Conservation (phyloP, 2,113 vertebrate species). For the Glareola pratincola region DNA sequence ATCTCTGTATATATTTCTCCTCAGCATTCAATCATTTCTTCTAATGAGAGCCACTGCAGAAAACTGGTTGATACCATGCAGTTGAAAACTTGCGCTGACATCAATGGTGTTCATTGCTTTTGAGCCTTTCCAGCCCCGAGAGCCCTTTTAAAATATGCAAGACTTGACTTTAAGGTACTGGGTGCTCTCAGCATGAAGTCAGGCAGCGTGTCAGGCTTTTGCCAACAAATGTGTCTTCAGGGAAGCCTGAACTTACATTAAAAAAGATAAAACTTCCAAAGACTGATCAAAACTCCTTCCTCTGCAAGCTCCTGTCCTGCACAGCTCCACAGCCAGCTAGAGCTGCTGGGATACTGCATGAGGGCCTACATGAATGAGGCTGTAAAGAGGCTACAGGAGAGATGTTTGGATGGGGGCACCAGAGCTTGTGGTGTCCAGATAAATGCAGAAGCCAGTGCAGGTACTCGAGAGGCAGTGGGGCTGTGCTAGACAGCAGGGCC, state of each 20-base stretch:
- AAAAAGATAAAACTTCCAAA: not conserved
- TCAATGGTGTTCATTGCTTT: not conserved
- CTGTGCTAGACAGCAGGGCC: not conserved
- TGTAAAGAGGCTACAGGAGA: not conserved
- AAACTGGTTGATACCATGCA: not conserved
- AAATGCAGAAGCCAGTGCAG: not conserved
- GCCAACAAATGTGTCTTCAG: not conserved
- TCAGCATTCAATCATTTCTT: not conserved
- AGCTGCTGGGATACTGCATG: not conserved
- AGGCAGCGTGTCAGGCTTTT: not conserved
- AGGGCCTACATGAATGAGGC: not conserved
- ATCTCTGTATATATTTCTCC: not conserved
- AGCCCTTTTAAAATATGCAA: not conserved
- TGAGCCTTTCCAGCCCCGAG: not conserved
- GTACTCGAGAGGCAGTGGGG: rapidly evolving
- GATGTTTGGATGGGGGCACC: not conserved
- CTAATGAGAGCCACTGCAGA: not conserved
- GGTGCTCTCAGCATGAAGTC: not conserved
- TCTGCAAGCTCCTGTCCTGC: not conserved
- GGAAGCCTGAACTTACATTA: not conserved
- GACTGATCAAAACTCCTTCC: not conserved
- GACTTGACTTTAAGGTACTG: not conserved
- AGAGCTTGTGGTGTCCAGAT: not conserved
- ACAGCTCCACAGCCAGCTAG: not conserved
- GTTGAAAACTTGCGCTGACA: not conserved